Evolutionary conservation across 2,888 invertebrate genomes (phyloP).

Genomic region (Tipula vernalis): DNA sequence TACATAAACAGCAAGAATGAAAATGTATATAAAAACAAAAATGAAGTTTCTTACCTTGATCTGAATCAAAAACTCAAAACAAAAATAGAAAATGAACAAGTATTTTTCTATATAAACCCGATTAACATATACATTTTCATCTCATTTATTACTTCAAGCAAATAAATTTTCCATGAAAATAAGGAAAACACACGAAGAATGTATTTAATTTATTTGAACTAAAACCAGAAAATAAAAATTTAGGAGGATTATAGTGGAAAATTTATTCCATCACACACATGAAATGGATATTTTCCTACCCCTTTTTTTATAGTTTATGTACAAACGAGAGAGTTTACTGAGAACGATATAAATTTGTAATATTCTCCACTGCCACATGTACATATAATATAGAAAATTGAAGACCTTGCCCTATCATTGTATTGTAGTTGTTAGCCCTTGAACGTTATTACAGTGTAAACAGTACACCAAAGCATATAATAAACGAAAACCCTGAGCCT

Average conservation of each 20-base stretch:
- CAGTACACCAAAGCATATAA: not conserved
- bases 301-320: not conserved
- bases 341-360: not conserved
- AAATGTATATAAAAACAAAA: not conserved
- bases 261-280: not conserved
- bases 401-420: not conserved
- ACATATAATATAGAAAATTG: not conserved
- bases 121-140: not conserved
- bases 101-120: not conserved
- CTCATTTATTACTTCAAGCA: not conserved
- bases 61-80: not conserved
- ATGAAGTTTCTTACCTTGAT: not conserved
- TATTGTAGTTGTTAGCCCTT: not conserved
- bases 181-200: not conserved
- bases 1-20: not conserved
- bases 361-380: not conserved
- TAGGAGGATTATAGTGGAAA: not conserved
- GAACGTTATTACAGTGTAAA: not conserved
- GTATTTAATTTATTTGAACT: not conserved
- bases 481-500: not conserved
- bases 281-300: not conserved
- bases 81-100: not conserved
- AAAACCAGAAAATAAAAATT: not conserved
- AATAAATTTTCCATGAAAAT: not conserved
- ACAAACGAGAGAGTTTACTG: not conserved